Base-by-base conservation (phyloP, 2,888 invertebrate species). In the Brachycybe producta region DNA sequence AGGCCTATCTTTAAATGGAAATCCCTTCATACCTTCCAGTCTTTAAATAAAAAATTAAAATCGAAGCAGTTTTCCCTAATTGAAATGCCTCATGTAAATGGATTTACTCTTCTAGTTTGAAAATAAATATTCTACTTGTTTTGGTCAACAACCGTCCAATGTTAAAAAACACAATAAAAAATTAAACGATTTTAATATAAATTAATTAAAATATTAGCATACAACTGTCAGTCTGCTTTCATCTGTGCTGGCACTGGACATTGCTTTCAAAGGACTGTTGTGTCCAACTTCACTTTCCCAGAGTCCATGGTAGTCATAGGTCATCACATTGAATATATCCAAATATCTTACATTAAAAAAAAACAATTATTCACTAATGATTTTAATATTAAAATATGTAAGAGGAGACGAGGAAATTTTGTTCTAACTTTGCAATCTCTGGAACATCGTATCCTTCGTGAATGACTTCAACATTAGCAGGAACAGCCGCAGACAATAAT, bases 271-370 rank as follows among this genome's bases (percentile, higher is more conserved):
- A 0, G 91, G 91, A 47, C 87, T 85, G 71, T 91, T 91, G 67
- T 91, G 91, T 4, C 90, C 90, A 2, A 91, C 88, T 56, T 85
- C 84, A 52, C 87, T 75, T 65, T 91, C 90, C 90, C 90, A 91
- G 64, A 88, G 87, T 0, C 91, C 91, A 63, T 90, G 90, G 75
- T 91, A 91, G 66, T 91, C 91, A 63, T 91, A 92, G 0, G 90
- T 88, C 90, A 91, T 90, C 8, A 91, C 83, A 65, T 90, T 91
- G 64, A 91, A 87, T 64, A 84, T 88, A 69, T 92, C 91, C 62
- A 91, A 73, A 64, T 58, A 54, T 42, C 61, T 60, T 11, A 38
- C 8, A 11, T 17, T 38, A 8, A 8, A 36, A 35, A 36, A 1
- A 34, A 36, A 21, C 35, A n/a, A 17, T 21, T 13, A 13, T 32